Conservation (phyloP, 2,797 vertebrate genomes). For the Nasua narica region DNA sequence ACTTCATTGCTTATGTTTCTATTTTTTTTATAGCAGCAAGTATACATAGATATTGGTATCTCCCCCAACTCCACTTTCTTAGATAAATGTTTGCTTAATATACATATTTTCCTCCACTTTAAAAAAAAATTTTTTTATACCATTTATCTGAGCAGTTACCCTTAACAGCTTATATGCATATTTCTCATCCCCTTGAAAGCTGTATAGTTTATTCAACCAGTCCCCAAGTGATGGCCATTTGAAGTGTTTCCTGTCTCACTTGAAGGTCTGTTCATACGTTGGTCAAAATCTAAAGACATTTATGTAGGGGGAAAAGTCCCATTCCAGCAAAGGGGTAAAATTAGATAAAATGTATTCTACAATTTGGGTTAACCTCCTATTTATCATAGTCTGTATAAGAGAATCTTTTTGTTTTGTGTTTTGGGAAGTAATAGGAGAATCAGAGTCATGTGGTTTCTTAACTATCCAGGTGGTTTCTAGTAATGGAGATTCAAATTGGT, state of each 20-base stretch:
- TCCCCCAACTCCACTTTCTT: neutral
- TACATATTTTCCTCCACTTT: neutral
- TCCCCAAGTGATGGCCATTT: neutral
- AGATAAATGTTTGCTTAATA: neutral
- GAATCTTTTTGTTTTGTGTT: neutral
- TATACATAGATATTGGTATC: neutral
- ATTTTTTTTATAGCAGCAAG: neutral
- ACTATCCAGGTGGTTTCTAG: neutral
- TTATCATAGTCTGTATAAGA: neutral
- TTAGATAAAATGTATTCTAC: neutral
- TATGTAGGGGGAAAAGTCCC: neutral
- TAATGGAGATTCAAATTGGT: neutral
- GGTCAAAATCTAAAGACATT: neutral
- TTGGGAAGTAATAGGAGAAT: neutral
- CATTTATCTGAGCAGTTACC: neutral
- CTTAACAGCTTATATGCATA: neutral
- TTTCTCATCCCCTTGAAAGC: neutral
- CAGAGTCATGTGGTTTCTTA: neutral
- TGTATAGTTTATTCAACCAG: neutral
- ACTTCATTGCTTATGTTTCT: neutral
- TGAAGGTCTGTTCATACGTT: neutral
- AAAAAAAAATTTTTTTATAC: neutral
- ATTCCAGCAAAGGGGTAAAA: neutral
- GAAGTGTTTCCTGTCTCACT: neutral
- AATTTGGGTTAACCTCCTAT: neutral